These are phyloP conservation scores for Patella depressa DNA, from an alignment of 2,888 invertebrate species.

Conservation along the genomic window DNA sequence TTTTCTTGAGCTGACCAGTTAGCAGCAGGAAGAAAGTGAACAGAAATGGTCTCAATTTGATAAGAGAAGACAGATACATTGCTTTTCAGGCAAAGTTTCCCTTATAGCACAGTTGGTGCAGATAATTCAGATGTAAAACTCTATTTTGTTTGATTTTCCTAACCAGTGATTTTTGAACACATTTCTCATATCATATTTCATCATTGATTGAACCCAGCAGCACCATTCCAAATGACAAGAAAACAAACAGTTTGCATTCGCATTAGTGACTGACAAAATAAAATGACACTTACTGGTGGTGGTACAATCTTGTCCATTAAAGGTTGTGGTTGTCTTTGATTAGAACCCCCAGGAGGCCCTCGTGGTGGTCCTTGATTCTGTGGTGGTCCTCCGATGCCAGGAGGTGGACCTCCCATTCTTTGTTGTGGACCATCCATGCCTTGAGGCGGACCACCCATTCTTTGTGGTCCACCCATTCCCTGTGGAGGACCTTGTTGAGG, in stretches of 20 bases:
- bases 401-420: constrained; percentile 11
- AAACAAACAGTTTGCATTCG: too few relatives aligned
- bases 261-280: too few relatives aligned
- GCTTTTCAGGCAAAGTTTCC: too few relatives aligned
- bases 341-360: constrained; percentile 13
- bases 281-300: not conserved
- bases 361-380: not conserved
- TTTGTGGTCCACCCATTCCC: constrained; percentile 18
- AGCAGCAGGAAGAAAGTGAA: not conserved
- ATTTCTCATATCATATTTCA: too few relatives aligned
- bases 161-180: too few relatives aligned
- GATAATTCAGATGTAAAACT: too few relatives aligned
- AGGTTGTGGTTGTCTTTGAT: constrained; percentile 14
- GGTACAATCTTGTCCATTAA: constrained; percentile 8
- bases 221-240: too few relatives aligned
- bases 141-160: too few relatives aligned
- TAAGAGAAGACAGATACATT: too few relatives aligned
- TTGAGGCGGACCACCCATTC: constrained; percentile 23
- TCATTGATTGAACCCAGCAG: too few relatives aligned
- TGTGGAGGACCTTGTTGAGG: constrained; percentile 19
- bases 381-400: constrained; percentile 4
- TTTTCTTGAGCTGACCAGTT: too few relatives aligned
- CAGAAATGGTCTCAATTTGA: not conserved
- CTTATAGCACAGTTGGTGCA: too few relatives aligned
- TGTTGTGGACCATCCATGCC: constrained; percentile 11